Evolutionary conservation across 2,113 vertebrate genomes (phyloP), one percentile per base, ranked within the genome.

Genomic region (Donacobius atricapilla): DNA sequence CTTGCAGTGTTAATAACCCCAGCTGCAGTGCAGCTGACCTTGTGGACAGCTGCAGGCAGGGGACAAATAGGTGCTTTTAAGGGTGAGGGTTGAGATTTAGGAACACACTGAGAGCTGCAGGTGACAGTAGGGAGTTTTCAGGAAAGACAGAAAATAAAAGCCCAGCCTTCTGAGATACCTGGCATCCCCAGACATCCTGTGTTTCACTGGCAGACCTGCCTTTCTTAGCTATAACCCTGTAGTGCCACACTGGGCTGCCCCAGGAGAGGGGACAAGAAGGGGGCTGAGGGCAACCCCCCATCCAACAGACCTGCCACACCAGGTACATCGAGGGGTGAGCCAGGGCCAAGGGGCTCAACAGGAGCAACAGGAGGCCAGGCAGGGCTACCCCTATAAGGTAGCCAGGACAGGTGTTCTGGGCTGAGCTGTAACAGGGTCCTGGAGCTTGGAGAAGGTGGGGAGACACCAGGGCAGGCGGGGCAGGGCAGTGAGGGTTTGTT

Each of bases 331-430:
- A 68, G 33, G 50, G 51, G 13, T 60, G 17, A 83, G 33, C 35
- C 50, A 65, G 53, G 40, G 75, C 4, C 19, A 44, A 23, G 8
- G 18, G 3, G 3, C 39, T 15, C 27, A 66, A 15, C 15, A 37
- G 37, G 22, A 65, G 10, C n/a, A 37, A 65, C 78, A 54, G 13
- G 11, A 78, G 40, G 13, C 44, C 66, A 31, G 80, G 56, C 45
- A 61, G 39, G 13, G 13, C 33, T 53, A 7, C 10, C 16, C 16
- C 23, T 33, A 9, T 30, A 45, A 40, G 0, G 0, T 0, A 54
- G 10, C 9, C 35, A 47, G 33, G 21, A 75, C 0, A 8, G 27
- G 28, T 25, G 17, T 24, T 27, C 57, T 53, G 81, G 57, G 39
- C 54, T 58, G 58, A 72, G 39, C 48, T 45, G 35, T 69, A 82